Evolutionary conservation across 1,140 invertebrate genomes (phyloP).

Genomic region (Drosophila oshimai): DNA sequence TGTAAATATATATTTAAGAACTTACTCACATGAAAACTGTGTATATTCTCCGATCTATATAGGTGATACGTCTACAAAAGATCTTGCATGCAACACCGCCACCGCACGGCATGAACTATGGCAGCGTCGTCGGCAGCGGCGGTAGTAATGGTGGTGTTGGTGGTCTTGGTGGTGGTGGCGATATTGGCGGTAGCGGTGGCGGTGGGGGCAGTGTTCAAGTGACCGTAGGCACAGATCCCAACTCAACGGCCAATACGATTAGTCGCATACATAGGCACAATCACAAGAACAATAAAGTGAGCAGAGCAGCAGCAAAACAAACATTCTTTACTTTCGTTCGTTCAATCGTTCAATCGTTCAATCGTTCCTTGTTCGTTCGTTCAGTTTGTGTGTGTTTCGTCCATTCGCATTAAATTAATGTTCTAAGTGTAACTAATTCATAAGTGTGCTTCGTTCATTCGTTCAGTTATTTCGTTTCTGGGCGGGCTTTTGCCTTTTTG

Average conservation of each 20-base stretch:
- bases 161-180: constrained; percentile 7
- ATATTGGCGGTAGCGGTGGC: constrained; percentile 12
- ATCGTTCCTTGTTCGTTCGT: constrained; percentile 10
- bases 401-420: constrained; percentile 13
- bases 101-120: constrained; percentile 69
- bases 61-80: constrained; percentile 82
- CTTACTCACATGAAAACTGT: constrained; percentile 48
- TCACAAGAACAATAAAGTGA: constrained; percentile 82
- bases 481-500: not conserved
- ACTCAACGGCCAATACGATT: constrained; percentile 82
- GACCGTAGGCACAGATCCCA: constrained; percentile 81
- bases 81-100: constrained; percentile 82
- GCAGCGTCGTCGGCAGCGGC: constrained; percentile 53
- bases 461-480: constrained; percentile 10
- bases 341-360: constrained; percentile 26
- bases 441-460: constrained; percentile 37
- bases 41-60: constrained; percentile 61
- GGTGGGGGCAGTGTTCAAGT: constrained; percentile 78
- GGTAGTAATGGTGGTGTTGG: constrained; percentile 5
- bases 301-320: constrained; percentile 62
- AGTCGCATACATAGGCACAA: constrained; percentile 82
- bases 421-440: constrained; percentile 14
- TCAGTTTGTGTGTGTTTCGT: constrained; percentile 38
- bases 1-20: constrained; percentile 25
- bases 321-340: constrained; percentile 31